Percentiles rank a stretch among this genome's conserved stretches.
Conservation (phyloP, 1,140 invertebrate species). For the Antheraea mylitta region DNA sequence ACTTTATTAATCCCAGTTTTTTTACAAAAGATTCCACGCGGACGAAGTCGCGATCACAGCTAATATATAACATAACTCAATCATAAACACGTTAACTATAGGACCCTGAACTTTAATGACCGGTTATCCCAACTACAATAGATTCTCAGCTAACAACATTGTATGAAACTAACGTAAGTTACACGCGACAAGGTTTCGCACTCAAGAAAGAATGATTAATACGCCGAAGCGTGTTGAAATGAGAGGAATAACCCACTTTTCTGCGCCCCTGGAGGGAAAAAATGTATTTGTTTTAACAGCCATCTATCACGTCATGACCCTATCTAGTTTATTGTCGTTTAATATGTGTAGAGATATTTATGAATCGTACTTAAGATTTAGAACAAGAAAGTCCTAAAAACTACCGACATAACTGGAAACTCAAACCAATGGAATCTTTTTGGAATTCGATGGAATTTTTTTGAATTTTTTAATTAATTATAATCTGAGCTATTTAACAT, state of each 20-base stretch:
- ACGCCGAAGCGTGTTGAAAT: constrained; percentile 34
- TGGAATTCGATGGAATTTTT: too few species aligned
- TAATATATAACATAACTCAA: not conserved
- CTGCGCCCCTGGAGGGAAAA: constrained; percentile 19
- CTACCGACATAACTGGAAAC: too few species aligned
- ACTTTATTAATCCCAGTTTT: too few species aligned
- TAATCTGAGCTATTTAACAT: too few species aligned
- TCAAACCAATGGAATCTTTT: too few species aligned
- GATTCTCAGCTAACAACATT: constrained; percentile 14
- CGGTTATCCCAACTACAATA: constrained; percentile 9
- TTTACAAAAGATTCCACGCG: too few species aligned
- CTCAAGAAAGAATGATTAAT: constrained; percentile 62
- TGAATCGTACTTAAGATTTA: not conserved
- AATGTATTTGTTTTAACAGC: constrained; percentile 33
- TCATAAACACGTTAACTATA: not conserved
- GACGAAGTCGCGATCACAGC: too few species aligned
- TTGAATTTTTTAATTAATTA: too few species aligned
- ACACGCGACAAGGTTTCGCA: constrained; percentile 58
- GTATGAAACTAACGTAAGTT: constrained; percentile 16
- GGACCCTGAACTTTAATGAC: not conserved
- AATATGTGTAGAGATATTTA: constrained; percentile 18
- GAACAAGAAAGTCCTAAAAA: not conserved
- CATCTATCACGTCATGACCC: constrained; percentile 26
- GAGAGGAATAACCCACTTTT: constrained; percentile 28
- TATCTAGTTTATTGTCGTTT: constrained; percentile 14